Base-by-base conservation (phyloP, 2,888 invertebrate genomes). In the Philaethria dido region DNA sequence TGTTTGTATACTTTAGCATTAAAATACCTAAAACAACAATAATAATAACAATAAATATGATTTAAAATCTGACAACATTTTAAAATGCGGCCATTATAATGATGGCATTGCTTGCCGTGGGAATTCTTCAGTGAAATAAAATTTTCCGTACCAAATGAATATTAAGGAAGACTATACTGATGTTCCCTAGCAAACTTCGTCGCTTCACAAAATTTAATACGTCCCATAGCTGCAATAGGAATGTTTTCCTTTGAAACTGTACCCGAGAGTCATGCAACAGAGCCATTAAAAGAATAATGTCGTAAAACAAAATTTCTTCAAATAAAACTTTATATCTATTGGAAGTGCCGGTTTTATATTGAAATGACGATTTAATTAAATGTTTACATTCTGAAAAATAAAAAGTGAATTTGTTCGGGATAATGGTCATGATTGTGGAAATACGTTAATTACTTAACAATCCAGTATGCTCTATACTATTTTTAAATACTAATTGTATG, bases 211-310 rank as follows among this genome's bases (percentile, higher is more conserved):
- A 86, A 84, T 88, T 85, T 87, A 85, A 89, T 88, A 82, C 76
- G 82, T 90, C 91, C 89, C 89, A 81, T 80, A 82, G 86, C 85
- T 82, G 78, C 86, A 86, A 88, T 91, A 84, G 77, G 79, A 86
- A 81, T 84, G 84, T 85, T 89, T 85, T 80, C 81, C 79, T 81
- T 79, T 81, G 77, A 79, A 88, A 89, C 80, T 82, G 81, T 79
- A 79, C 90, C 86, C 88, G 67, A 68, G 89, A 82, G 90, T 77
- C 76, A 73, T 77, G 77, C 83, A 81, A 80, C 74, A 74, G 73
- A 76, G 76, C 82, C 81, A 84, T 86, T 85, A 87, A 84, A 87
- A 84, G 81, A 85, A 85, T 83, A 85, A 87, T 82, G 80, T 81
- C 82, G 83, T 85, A 84, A 75, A 87, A 87, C 84, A 86, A 83